Evolutionary conservation across 1,140 invertebrate species (phyloP).

Genomic region (Papilio aristodemus): DNA sequence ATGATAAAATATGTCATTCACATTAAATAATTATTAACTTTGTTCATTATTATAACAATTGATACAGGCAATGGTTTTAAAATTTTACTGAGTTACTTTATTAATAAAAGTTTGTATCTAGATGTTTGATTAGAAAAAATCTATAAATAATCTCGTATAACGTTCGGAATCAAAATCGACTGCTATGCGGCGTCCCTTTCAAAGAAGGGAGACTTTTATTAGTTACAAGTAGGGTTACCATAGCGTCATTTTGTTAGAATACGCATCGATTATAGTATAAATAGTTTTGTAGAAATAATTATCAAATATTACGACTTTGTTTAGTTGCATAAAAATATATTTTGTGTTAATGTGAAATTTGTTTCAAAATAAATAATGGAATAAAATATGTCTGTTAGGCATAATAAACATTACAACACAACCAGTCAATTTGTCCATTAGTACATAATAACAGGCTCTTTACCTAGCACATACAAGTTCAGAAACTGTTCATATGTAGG

Average conservation of each 20-base stretch:
- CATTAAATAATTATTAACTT: background rate
- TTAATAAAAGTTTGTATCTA: background rate
- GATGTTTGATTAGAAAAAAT: constrained; percentile 14
- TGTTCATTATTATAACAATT: background rate
- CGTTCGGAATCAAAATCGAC: constrained; percentile 34
- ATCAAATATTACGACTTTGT: background rate
- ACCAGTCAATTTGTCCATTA: too few species aligned
- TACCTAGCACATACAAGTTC: too few species aligned
- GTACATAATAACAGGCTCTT: too few species aligned
- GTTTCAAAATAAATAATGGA: background rate
- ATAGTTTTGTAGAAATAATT: background rate
- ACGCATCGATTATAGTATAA: background rate
- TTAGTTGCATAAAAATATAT: background rate
- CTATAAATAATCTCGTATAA: constrained; percentile 35
- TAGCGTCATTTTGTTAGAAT: constrained; percentile 17
- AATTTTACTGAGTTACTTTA: background rate
- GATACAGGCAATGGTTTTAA: background rate
- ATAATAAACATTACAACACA: too few species aligned
- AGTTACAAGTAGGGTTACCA: constrained; percentile 34
- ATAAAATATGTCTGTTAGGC: too few species aligned
- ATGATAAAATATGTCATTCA: background rate
- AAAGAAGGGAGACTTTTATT: constrained; percentile 44
- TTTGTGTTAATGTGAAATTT: background rate
- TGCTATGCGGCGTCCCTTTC: constrained; percentile 31
- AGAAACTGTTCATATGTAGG: too few species aligned